A percentile compares a stretch with the other conserved stretches of the same genome.
phyloP scores from a whole-genome alignment of 2,888 invertebrate genomes.

The Stenodera caucasica region DNA sequence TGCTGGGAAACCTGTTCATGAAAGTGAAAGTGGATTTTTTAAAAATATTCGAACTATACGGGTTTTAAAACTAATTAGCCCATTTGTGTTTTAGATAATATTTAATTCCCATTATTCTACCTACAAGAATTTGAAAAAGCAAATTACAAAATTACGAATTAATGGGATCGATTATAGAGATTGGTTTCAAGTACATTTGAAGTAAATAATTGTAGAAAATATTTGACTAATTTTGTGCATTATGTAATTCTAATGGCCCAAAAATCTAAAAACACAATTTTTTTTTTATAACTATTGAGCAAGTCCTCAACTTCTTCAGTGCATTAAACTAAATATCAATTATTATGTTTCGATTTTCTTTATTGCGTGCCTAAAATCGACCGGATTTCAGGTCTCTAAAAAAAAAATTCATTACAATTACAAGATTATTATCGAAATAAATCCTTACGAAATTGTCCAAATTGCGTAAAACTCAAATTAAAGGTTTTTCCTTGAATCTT shows the following conservation, averaged over 20 bases:
- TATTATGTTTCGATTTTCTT: too few relatives aligned
- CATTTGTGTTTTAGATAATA: neutral
- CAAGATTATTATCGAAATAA: too few relatives aligned
- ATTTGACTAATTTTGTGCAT: neutral
- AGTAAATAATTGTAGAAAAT: neutral
- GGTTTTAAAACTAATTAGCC: constrained; percentile 1
- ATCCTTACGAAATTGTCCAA: neutral
- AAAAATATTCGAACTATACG: neutral
- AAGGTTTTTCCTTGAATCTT: neutral
- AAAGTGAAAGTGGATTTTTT: constrained; percentile 2
- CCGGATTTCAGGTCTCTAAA: too few relatives aligned
- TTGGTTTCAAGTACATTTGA: neutral
- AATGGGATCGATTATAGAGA: neutral
- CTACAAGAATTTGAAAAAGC: neutral
- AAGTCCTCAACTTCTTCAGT: too few relatives aligned
- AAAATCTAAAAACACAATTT: neutral
- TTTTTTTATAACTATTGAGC: neutral
- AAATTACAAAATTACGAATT: neutral
- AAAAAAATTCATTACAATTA: too few relatives aligned
- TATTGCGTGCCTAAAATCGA: too few relatives aligned
- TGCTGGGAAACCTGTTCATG: neutral
- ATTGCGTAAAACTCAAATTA: neutral
- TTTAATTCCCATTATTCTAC: too few relatives aligned
- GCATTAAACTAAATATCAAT: too few relatives aligned
- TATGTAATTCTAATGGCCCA: neutral